Conservation (phyloP, 2,888 invertebrate species). For the Trilocha varians region DNA sequence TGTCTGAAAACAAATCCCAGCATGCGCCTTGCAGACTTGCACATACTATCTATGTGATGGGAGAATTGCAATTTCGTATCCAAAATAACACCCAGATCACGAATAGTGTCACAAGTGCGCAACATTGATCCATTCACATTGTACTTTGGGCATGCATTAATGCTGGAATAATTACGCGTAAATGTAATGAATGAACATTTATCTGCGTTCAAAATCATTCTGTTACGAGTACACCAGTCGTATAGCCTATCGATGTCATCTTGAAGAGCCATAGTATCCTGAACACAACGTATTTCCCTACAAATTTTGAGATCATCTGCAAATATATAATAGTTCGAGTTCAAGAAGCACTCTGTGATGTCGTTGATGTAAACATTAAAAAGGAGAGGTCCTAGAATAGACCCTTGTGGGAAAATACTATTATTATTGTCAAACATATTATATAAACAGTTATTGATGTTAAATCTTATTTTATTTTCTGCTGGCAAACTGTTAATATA, state of each 20-base stretch:
- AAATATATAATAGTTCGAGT: not conserved
- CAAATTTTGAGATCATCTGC: too few species aligned
- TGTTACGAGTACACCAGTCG: conserved; percentile 1
- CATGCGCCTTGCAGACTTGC: not conserved
- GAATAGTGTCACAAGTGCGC: not conserved
- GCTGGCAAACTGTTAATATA: too few species aligned
- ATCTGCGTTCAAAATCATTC: not conserved
- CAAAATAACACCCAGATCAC: conserved; percentile 1
- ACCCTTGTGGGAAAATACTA: too few species aligned
- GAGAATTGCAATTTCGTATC: conserved; percentile 1
- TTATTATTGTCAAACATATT: too few species aligned
- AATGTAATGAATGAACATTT: conserved; percentile 2
- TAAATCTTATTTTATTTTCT: too few species aligned
- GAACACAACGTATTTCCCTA: not conserved
- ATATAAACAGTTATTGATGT: too few species aligned
- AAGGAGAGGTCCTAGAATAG: too few species aligned
- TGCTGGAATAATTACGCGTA: conserved; percentile 1
- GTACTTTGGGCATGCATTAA: not conserved
- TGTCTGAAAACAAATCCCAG: conserved; percentile 1
- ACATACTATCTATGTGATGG: not conserved
- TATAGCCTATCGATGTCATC: not conserved
- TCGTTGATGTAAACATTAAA: conserved; percentile 5
- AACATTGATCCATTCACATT: conserved; percentile 1
- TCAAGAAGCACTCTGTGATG: not conserved
- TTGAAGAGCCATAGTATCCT: not conserved